Evolutionary conservation across 2,113 vertebrate species (phyloP), one percentile per base, ranked within the genome.

Genomic region (Tonatia bakeri): DNA sequence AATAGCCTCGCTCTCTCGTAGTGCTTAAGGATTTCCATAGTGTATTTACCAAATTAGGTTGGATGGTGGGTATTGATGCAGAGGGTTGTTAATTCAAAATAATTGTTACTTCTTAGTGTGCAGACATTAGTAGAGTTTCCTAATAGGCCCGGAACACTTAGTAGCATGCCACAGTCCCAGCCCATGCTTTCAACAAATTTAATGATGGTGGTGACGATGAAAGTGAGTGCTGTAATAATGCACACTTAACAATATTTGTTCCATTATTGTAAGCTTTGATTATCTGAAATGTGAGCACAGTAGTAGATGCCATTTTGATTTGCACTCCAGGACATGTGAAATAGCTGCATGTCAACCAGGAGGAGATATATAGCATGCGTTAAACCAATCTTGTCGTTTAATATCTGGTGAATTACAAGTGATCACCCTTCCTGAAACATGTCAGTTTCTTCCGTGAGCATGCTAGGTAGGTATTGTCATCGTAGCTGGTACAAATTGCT

Each of bases 371-470:
- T 52, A 96, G 93, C 90, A 95, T 43, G 47, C 64, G 73, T 86
- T 94, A 95, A 96, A 61, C 92, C 90, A 94, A 69, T 90, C 92
- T 91, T 96, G 96, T 97, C 95, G 89, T 96, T 96, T 97, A 95
- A 88, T 96, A 90, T 91, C 84, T 95, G 92, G 92, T 93, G 90
- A 96, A 95, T 96, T 94, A 94, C 3, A 10, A 97, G 87, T 59
- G 92, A 93, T 91, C 86, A 80, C 56, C 72, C 76, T 93, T 90
- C 75, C 91, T 93, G 92, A 97, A 91, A 96, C 84, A 73, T 93
- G 90, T 95, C 96, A 94, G 85, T 90, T 96, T 97, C 87, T 97
- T 64, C 64, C 61, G 77, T 59, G 90, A 95, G 92, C 94, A 76
- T 45, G 75, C 36, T 45, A 67, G 61, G n/a, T 45, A 76, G 61